Conservation (phyloP, 2,888 invertebrate species). For the Hesperia comma region DNA sequence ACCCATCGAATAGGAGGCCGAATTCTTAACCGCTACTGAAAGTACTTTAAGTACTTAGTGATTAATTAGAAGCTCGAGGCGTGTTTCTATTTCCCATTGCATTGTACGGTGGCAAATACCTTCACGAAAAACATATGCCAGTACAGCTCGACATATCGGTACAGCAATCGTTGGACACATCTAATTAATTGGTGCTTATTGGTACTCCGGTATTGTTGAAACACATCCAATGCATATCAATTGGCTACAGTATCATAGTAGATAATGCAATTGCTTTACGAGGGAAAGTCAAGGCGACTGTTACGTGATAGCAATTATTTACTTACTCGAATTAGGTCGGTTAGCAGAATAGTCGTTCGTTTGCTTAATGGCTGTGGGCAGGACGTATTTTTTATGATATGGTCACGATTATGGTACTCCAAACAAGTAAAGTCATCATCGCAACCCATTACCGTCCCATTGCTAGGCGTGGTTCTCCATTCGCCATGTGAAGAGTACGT, state of each 20-base stretch:
- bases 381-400: too few relatives aligned
- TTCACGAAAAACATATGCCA: slow-evolving; percentile 11
- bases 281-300: slow-evolving; percentile 15
- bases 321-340: too few relatives aligned
- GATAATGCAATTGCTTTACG: slow-evolving; percentile 12
- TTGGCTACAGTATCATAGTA: background rate
- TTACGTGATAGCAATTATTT: background rate
- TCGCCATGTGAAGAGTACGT: too few relatives aligned
- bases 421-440: too few relatives aligned
- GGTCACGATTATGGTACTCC: too few relatives aligned
- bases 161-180: slow-evolving; percentile 16
- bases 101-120: slow-evolving; percentile 19
- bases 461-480: too few relatives aligned
- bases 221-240: slow-evolving; percentile 10
- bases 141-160: slow-evolving; percentile 21
- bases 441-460: too few relatives aligned
- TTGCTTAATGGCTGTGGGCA: too few relatives aligned
- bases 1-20: too few relatives aligned
- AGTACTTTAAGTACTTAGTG: too few relatives aligned
- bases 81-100: background rate
- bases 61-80: background rate
- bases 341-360: too few relatives aligned
- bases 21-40: too few relatives aligned
- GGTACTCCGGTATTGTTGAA: slow-evolving; percentile 3
- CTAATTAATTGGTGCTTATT: slow-evolving; percentile 18